These are phyloP conservation scores for Zaprionus nigranus DNA, from an alignment of 1,140 invertebrate genomes.

Conservation along the genomic window DNA sequence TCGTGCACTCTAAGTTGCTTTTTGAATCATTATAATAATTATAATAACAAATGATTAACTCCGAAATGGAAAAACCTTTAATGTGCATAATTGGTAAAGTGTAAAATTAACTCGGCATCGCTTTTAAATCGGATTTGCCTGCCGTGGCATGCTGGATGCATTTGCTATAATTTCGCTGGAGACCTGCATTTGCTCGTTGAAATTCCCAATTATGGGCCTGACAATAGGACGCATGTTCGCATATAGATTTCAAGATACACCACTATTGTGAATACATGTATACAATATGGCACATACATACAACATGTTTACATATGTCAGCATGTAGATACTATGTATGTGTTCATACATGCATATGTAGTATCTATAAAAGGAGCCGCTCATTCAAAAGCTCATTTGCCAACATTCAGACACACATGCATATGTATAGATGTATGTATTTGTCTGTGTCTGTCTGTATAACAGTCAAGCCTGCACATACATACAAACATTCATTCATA, in stretches of 20 bases:
- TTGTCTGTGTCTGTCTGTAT: not conserved
- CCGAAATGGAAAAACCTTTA: not conserved
- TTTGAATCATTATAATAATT: no score
- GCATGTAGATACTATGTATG: not conserved
- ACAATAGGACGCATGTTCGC: conserved; percentile 2
- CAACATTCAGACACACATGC: not conserved
- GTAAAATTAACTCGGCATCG: no score
- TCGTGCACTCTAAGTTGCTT: no score
- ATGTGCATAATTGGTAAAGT: no score
- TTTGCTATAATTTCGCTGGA: not conserved
- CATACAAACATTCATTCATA: conserved; percentile 2
- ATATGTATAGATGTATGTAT: not conserved
- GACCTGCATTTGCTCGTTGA: conserved; percentile 2
- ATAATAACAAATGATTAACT: not conserved
- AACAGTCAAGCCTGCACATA: not conserved
- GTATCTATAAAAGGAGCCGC: conserved; percentile 3
- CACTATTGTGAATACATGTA: conserved; percentile 5
- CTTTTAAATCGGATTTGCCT: not conserved
- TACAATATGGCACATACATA: not conserved
- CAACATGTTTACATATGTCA: not conserved
- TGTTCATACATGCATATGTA: not conserved
- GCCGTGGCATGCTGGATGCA: not conserved
- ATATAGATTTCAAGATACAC: conserved; percentile 3
- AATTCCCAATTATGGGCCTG: not conserved
- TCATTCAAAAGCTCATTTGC: conserved; percentile 22